A percentile compares a stretch with the other conserved stretches of the same genome.
Conservation (phyloP, 2,797 vertebrate genomes). For the Cynopterus sphinx region DNA sequence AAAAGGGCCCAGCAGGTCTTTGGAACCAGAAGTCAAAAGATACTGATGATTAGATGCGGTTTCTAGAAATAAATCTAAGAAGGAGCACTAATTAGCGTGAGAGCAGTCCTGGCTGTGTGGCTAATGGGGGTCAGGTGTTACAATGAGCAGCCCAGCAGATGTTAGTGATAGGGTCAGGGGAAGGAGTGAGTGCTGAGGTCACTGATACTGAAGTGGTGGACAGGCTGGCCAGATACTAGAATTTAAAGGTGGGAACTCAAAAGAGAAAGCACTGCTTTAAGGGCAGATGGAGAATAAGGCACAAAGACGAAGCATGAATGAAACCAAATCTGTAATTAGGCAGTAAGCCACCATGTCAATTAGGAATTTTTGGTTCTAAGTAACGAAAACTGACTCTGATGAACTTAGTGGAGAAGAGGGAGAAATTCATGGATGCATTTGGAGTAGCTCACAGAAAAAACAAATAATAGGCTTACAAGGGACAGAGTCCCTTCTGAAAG, state of each 20-base stretch:
- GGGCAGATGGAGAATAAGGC: neutral
- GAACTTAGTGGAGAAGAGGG: neutral
- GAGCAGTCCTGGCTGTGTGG: neutral
- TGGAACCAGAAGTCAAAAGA: neutral
- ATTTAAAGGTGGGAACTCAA: neutral
- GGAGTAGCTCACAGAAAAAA: neutral
- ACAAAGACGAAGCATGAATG: neutral
- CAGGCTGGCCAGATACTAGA: neutral
- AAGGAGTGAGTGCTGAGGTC: neutral
- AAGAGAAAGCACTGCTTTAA: neutral
- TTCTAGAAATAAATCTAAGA: neutral
- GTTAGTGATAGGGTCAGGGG: neutral
- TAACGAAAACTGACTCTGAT: neutral
- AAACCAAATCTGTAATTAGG: neutral
- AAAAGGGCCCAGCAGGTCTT: neutral
- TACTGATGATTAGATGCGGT: neutral
- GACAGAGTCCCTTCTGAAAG: neutral
- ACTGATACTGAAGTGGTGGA: neutral
- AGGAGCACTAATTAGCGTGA: neutral
- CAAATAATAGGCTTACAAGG: neutral
- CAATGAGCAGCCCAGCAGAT: neutral
- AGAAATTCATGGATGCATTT: neutral
- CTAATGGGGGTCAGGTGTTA: neutral
- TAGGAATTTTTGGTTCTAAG: neutral
- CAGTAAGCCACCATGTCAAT: neutral